phyloP scores from a whole-genome alignment of 2,797 vertebrate species.

The Pogoniulus pusillus region DNA sequence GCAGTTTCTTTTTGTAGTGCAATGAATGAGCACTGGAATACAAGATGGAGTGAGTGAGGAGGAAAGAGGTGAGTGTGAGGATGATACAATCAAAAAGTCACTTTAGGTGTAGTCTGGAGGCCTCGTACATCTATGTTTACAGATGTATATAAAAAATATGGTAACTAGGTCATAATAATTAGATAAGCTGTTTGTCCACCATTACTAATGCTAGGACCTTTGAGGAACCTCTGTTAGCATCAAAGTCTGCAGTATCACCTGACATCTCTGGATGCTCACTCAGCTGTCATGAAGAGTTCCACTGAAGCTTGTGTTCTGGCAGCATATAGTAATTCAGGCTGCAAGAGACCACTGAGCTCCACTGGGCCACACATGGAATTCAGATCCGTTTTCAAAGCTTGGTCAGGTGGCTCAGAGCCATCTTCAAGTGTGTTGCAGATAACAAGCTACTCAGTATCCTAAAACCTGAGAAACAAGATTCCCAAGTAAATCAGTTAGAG shows the following conservation, averaged over 20 bases:
- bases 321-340: not conserved
- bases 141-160: not conserved
- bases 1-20: not conserved
- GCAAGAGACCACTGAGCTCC: not conserved
- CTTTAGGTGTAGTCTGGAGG: not conserved
- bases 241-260: not conserved
- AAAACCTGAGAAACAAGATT: not conserved
- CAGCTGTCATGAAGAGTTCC: not conserved
- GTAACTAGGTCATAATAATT: not conserved
- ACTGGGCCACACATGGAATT: not conserved
- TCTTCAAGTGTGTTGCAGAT: not conserved
- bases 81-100: not conserved
- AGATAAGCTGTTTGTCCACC: too few species aligned
- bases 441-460: not conserved
- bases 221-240: not conserved
- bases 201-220: not conserved
- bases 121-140: not conserved
- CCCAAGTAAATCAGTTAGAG: not conserved
- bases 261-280: not conserved
- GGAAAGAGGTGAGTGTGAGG: not conserved
- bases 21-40: not conserved
- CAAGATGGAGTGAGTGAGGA: fast-evolving
- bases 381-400: not conserved
- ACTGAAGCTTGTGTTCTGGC: fast-evolving
- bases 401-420: not conserved